These are phyloP conservation scores for Sphenopsis melanotis DNA, from an alignment of 2,797 vertebrate species.

Conservation along the genomic window DNA sequence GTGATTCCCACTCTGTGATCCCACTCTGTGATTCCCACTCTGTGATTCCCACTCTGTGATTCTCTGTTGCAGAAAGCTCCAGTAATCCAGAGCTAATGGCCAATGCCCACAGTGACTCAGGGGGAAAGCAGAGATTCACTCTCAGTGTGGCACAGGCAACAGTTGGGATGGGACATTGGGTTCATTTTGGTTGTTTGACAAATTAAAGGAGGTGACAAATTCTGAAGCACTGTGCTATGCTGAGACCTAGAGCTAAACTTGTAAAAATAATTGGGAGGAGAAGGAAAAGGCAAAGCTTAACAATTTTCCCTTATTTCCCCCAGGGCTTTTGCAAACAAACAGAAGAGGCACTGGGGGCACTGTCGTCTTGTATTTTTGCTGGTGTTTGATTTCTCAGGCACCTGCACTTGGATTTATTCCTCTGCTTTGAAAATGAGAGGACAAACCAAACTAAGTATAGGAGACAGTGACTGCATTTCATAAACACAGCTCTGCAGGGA, in stretches of 20 bases:
- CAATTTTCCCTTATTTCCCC: neutral
- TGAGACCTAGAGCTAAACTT: neutral
- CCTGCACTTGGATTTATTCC: neutral
- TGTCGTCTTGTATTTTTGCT: neutral
- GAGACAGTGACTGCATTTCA: neutral
- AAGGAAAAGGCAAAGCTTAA: neutral
- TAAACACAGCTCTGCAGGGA: neutral
- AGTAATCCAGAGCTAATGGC: neutral
- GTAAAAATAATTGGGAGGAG: neutral
- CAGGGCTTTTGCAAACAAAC: neutral
- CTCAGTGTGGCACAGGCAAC: neutral
- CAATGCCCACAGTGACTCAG: neutral
- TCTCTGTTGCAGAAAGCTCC: neutral
- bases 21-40: no score
- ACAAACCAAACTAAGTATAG: neutral
- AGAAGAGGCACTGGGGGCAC: neutral
- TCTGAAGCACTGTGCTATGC: neutral
- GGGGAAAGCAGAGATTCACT: neutral
- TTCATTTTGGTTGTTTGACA: neutral
- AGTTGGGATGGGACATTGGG: neutral
- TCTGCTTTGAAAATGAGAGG: neutral
- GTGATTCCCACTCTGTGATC: neutral
- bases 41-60: neutral
- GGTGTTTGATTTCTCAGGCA: neutral
- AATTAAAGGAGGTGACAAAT: neutral